These are phyloP conservation scores for Stictonetta naevosa DNA, from an alignment of 2,113 vertebrate genomes.

Conservation along the genomic window DNA sequence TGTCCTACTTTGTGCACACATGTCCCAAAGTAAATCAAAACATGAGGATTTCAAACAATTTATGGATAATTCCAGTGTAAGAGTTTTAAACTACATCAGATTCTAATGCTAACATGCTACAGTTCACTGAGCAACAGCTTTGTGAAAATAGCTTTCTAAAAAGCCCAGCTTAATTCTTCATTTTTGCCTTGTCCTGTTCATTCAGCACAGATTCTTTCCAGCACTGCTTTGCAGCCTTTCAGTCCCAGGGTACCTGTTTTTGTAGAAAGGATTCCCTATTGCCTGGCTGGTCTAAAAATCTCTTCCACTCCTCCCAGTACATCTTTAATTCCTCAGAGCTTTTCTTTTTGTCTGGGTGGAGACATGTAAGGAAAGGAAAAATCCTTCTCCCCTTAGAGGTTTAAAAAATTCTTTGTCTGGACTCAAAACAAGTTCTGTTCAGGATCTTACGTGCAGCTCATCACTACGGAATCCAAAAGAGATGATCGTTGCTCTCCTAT, in stretches of 20 bases:
- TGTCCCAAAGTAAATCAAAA: not conserved
- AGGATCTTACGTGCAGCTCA: not conserved
- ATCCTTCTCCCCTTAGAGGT: not conserved
- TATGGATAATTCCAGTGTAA: not conserved
- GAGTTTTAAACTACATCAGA: not conserved
- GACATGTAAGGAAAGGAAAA: slow-evolving; percentile 9
- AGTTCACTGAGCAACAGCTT: not conserved
- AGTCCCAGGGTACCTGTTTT: not conserved
- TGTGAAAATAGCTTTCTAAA: not conserved
- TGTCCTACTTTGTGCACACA: not conserved
- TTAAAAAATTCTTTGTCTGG: not conserved
- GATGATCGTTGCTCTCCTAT: not conserved
- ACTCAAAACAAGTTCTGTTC: not conserved
- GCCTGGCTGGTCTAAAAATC: not conserved
- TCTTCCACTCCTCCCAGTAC: not conserved
- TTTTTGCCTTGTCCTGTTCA: not conserved
- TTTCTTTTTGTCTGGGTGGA: not conserved
- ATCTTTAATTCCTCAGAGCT: slow-evolving; percentile 29
- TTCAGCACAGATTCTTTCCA: slow-evolving; percentile 4
- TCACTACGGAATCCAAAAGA: not conserved
- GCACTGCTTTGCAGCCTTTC: not conserved
- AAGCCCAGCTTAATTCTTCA: not conserved
- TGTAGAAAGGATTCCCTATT: not conserved
- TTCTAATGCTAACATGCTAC: not conserved
- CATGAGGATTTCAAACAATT: not conserved